Evolutionary conservation across 2,797 vertebrate species (phyloP).

Genomic region (Labeo calbasu): DNA sequence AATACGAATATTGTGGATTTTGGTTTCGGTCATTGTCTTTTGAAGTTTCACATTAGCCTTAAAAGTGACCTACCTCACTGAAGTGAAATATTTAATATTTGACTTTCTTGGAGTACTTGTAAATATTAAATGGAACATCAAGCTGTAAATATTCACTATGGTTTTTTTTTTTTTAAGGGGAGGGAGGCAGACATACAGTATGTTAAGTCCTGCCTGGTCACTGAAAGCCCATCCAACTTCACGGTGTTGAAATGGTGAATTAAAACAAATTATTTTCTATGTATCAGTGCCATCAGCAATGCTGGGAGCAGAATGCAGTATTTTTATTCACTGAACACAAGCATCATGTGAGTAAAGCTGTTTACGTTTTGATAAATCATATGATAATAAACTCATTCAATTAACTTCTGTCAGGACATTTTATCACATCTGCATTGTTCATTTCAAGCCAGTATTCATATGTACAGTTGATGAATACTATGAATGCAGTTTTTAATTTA

Average conservation of each 20-base stretch:
- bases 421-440: neutral
- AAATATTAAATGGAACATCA: conserved; percentile 5
- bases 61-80: conserved; percentile 23
- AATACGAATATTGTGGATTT: neutral
- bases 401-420: neutral
- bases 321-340: neutral
- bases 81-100: conserved; percentile 11
- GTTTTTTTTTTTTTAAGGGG: neutral
- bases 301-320: neutral
- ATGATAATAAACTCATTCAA: neutral
- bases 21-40: neutral
- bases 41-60: neutral
- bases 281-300: neutral
- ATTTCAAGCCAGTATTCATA: neutral
- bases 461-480: neutral
- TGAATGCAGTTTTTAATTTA: neutral
- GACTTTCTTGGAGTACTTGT: neutral
- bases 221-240: neutral
- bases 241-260: neutral
- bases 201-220: neutral
- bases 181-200: neutral
- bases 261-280: neutral
- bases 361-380: neutral
- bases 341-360: neutral
- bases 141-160: neutral